A percentile compares a stretch with the other conserved stretches of the same genome.
Evolutionary conservation across 1,140 invertebrate genomes (phyloP).

Genomic region (Danaus plexippus): DNA sequence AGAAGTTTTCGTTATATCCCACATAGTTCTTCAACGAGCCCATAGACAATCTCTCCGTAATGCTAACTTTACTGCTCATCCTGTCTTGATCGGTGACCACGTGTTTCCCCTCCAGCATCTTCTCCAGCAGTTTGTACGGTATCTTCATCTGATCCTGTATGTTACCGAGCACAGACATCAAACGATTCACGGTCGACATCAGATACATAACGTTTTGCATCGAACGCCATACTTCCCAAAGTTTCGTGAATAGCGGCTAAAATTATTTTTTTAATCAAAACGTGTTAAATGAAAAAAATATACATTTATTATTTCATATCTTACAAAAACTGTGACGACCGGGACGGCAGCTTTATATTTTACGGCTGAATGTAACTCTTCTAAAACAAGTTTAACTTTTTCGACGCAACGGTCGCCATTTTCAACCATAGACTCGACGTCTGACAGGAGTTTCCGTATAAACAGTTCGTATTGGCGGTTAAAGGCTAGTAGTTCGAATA

Average conservation of each 20-base stretch:
- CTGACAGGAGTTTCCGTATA: constrained; percentile 72
- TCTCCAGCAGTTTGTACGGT: constrained; percentile 35
- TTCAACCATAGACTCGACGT: constrained; percentile 69
- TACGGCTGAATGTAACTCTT: constrained; percentile 73
- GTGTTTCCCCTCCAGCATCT: constrained; percentile 39
- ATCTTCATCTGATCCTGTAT: constrained; percentile 65
- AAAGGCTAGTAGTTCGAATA: constrained; percentile 72
- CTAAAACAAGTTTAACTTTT: constrained; percentile 41
- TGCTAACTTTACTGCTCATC: constrained; percentile 25
- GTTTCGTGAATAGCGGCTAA: constrained; percentile 76
- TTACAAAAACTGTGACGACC: constrained; percentile 76
- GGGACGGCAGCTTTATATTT: constrained; percentile 76
- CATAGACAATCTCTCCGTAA: constrained; percentile 40
- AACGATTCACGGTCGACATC: constrained; percentile 73
- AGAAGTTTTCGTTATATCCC: constrained; percentile 18
- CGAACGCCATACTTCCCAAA: constrained; percentile 75
- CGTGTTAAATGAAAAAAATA: no score
- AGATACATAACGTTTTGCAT: constrained; percentile 76
- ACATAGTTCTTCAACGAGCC: constrained; percentile 38
- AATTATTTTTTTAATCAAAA: neutral
- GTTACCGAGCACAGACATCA: constrained; percentile 67
- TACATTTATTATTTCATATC: constrained; percentile 16
- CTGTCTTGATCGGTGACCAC: constrained; percentile 33
- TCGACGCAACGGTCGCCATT: constrained; percentile 61
- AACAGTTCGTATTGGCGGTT: constrained; percentile 76